These are phyloP conservation scores for Acanthornis magna DNA, from an alignment of 2,797 vertebrate genomes.

Conservation along the genomic window DNA sequence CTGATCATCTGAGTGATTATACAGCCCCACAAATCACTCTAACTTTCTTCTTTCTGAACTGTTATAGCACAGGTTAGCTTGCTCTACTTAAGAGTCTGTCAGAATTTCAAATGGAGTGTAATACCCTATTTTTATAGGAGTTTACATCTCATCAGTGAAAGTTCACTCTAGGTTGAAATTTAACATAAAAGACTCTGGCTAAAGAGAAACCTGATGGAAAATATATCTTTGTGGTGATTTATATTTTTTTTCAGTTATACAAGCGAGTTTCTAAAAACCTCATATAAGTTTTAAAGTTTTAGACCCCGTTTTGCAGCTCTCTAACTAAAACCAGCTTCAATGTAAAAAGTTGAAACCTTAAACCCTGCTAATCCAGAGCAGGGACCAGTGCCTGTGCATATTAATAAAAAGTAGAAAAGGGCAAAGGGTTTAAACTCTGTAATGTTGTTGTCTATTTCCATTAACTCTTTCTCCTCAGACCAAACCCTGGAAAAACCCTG, in stretches of 20 bases:
- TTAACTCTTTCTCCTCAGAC: slow-evolving; percentile 43
- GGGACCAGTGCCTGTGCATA: slow-evolving; percentile 16
- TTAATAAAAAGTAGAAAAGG: slow-evolving; percentile 55
- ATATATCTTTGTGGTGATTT: slow-evolving; percentile 28
- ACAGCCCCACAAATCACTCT: slow-evolving; percentile 46
- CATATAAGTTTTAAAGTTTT: slow-evolving; percentile 50
- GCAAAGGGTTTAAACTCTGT: slow-evolving; percentile 31
- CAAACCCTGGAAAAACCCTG: background rate
- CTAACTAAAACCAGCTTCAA: slow-evolving; percentile 28
- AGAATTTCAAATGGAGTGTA: slow-evolving; percentile 25
- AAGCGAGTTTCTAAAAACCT: slow-evolving; percentile 46
- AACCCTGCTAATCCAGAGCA: slow-evolving; percentile 37
- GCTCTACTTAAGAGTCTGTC: background rate
- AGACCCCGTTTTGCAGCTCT: background rate
- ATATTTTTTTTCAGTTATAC: background rate
- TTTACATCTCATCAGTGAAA: slow-evolving; percentile 23
- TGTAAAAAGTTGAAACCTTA: slow-evolving; percentile 50
- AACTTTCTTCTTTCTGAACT: background rate
- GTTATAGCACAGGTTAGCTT: slow-evolving; percentile 1
- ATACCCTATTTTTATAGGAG: slow-evolving; percentile 30
- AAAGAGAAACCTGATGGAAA: slow-evolving; percentile 51
- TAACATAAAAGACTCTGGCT: slow-evolving; percentile 31
- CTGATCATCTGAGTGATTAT: slow-evolving; percentile 54
- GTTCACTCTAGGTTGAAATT: slow-evolving; percentile 62
- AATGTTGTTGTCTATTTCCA: slow-evolving; percentile 20